Base-by-base conservation (phyloP, 2,113 vertebrate genomes). In the Hypomesus transpacificus region DNA sequence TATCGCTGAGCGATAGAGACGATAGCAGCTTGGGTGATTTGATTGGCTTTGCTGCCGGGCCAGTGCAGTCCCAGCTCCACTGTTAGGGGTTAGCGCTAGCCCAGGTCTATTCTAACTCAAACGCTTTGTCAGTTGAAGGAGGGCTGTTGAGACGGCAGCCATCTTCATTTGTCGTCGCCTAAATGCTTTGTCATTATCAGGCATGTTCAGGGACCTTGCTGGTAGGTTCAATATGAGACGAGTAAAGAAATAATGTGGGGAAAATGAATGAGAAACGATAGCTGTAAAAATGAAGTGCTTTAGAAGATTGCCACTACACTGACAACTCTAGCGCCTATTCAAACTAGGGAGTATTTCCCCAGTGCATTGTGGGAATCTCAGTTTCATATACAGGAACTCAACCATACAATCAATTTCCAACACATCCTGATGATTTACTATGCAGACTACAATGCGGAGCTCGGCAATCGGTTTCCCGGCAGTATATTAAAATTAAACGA, bases 1-100 rank as follows among this genome's bases (percentile, higher is more conserved):
- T 78, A 71, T 72, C 54, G 20, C 1, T n/a, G 14, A n/a, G 7
- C 16, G 24, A 71, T 75, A 69, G 18, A 66, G 61, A 8, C 20
- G 20, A 70, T 24, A 21, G 14, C 50, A 62, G 72, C 73, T 65
- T 17, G 13, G 31, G 46, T 50, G 73, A 75, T 79, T 70, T 56
- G 60, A 34, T 34, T 34, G 31, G 31, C 24, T 59, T 46, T 46
- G 31, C 14, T 56, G 24, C 31, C 53, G 21, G 7, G 50, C 3
- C 50, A 18, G 59, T 69, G 59, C 50, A 64, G 34, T 13, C 26
- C 62, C 52, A 53, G 31, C 31, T 34, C 7, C 31, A 34, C 4
- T 34, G 5, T 34, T 34, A 3, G 31, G 31, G 31, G 31, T 34
- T 34, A 34, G 31, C 31, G 31, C 6, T 6, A 34, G 31, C 31